A percentile compares a stretch with the other conserved stretches of the same genome.
Conservation (phyloP, 2,113 vertebrate species). For the Castor canadensis region DNA sequence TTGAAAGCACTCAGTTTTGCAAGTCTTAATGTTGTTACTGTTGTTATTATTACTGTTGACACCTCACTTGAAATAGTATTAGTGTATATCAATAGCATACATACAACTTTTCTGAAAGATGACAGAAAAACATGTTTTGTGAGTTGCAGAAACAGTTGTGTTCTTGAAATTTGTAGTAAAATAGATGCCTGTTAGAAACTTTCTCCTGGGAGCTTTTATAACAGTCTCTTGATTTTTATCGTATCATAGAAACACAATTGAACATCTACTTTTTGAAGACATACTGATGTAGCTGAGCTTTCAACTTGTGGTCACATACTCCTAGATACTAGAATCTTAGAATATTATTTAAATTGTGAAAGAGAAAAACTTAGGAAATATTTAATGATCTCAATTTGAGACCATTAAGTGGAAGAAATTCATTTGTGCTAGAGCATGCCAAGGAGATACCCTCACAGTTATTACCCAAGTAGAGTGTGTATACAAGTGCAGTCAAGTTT, state of each 20-base stretch:
- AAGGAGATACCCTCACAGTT: not conserved
- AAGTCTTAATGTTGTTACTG: conserved; percentile 16
- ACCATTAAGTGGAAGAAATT: not conserved
- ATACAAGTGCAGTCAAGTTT: not conserved
- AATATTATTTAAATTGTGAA: conserved; percentile 27
- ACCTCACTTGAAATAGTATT: not conserved
- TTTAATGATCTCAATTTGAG: not conserved
- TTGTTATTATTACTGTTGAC: not conserved
- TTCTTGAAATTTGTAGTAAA: not conserved
- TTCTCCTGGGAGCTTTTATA: not conserved
- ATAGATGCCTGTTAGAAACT: not conserved
- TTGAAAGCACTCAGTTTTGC: not conserved
- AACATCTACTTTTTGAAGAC: not conserved
- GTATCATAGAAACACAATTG: not conserved
- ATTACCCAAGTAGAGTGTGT: not conserved
- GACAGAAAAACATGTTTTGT: no score
- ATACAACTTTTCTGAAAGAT: not conserved
- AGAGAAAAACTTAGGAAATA: conserved; percentile 23
- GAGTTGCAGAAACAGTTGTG: not conserved
- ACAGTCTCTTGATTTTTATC: not conserved
- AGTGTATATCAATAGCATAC: not conserved
- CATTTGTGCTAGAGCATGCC: not conserved
- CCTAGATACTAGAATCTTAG: conserved; percentile 1
- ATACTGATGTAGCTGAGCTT: not conserved
- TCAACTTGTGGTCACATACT: not conserved